Conservation (phyloP, 2,888 invertebrate genomes). For the Himalopsyche anomala region DNA sequence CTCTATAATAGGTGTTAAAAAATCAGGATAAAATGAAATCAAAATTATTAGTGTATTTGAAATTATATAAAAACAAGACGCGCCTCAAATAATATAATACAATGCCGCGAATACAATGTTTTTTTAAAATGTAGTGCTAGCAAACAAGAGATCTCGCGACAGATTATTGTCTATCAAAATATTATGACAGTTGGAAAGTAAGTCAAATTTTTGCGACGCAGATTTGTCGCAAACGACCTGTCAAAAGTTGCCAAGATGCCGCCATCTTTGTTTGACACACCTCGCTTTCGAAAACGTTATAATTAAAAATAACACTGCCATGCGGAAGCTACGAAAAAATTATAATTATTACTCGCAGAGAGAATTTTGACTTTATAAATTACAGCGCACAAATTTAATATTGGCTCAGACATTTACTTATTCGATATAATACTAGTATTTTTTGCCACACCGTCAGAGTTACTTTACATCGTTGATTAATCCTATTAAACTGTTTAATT, state of each 20-base stretch:
- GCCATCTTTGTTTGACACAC: background rate
- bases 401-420: conserved; percentile 9
- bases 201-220: conserved; percentile 1
- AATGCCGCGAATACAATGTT: too few relatives aligned
- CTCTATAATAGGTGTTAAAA: too few relatives aligned
- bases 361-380: background rate
- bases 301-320: background rate
- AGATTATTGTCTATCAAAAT: conserved; percentile 6
- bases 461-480: background rate
- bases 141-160: background rate
- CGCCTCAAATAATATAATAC: too few relatives aligned
- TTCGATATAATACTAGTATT: background rate
- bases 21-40: background rate
- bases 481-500: background rate
- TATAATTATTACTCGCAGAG: background rate
- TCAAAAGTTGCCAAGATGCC: conserved; percentile 24
- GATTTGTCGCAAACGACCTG: conserved; percentile 8
- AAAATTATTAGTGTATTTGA: background rate
- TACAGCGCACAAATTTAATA: background rate
- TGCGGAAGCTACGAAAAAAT: conserved; percentile 1
- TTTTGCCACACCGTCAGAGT: background rate
- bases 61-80: background rate
- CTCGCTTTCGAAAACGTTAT: background rate
- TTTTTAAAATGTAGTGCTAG: background rate
- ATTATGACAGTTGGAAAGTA: conserved; percentile 4